Conservation (phyloP, 2,888 invertebrate genomes). For the Carterocephalus palaemon region DNA sequence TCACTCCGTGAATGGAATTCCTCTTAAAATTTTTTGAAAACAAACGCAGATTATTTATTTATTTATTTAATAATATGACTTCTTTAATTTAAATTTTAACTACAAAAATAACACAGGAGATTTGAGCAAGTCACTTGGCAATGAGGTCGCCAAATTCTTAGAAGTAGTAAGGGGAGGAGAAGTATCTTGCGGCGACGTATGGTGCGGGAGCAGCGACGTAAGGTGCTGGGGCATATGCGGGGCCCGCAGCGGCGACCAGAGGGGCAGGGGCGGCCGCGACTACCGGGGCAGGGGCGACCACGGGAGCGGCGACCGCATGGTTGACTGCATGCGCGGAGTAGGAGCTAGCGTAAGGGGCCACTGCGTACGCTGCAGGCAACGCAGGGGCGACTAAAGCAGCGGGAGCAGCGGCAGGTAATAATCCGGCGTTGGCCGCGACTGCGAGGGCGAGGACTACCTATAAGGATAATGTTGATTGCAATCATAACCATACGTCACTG, state of each 20-base stretch:
- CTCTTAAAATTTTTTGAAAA: too few species aligned
- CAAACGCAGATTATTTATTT: slow-evolving; percentile 12
- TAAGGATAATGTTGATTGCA: too few species aligned
- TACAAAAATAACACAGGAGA: slow-evolving; percentile 21
- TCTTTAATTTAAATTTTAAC: slow-evolving; percentile 15
- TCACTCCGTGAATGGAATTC: too few species aligned
- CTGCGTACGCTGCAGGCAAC: slow-evolving; percentile 79
- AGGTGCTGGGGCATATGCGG: slow-evolving; percentile 35
- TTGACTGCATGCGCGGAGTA: slow-evolving; percentile 87
- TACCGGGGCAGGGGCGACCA: slow-evolving; percentile 46
- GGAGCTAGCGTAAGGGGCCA: slow-evolving; percentile 86
- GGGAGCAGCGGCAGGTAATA: slow-evolving; percentile 56
- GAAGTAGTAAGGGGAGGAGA: slow-evolving; percentile 57
- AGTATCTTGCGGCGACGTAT: slow-evolving; percentile 43
- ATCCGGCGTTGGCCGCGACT: slow-evolving; percentile 55
- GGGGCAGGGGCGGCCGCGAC: slow-evolving; percentile 35
- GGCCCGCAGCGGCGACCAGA: slow-evolving; percentile 42
- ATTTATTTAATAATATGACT: slow-evolving; percentile 9
- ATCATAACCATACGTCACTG: too few species aligned
- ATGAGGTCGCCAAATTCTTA: slow-evolving; percentile 71
- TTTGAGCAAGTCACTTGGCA: slow-evolving; percentile 74
- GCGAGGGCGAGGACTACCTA: slow-evolving; percentile 65
- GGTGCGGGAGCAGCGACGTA: slow-evolving; percentile 36
- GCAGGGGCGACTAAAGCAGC: slow-evolving; percentile 78
- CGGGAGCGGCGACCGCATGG: slow-evolving; percentile 85